Evolutionary conservation across 2,888 invertebrate species (phyloP).

Genomic region (Cynaeus angustus): DNA sequence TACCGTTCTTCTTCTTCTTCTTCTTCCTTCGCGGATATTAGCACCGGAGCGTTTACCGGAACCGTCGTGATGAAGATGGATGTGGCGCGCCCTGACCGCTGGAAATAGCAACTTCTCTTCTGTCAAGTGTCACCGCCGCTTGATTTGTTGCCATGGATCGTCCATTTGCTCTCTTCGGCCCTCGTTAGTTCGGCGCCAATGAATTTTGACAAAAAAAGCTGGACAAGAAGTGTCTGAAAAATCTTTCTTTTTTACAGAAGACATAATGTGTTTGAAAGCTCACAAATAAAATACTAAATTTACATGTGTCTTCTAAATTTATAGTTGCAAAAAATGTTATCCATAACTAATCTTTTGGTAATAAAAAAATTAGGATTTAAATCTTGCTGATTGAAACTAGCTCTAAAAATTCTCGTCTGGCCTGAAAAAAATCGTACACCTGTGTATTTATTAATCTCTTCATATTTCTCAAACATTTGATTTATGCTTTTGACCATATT

Average conservation of each 20-base stretch:
- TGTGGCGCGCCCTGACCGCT: conserved; percentile 42
- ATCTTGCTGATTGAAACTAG: no score
- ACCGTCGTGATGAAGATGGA: conserved; percentile 50
- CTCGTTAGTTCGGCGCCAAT: conserved; percentile 38
- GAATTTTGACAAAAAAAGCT: conserved; percentile 1
- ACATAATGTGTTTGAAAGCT: no score
- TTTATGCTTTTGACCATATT: conserved; percentile 1
- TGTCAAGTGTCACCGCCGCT: conserved; percentile 42
- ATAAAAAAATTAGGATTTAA: no score
- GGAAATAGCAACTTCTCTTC: conserved; percentile 45
- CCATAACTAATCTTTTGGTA: no score
- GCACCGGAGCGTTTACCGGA: conserved; percentile 41
- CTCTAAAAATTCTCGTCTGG: neutral
- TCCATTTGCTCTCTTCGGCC: conserved; percentile 42
- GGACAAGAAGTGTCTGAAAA: no score
- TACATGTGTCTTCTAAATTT: no score
- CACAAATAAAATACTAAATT: no score
- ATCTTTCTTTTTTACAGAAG: no score
- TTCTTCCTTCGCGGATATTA: conserved; percentile 34
- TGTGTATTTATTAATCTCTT: neutral
- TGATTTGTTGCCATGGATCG: conserved; percentile 40
- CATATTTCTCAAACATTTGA: neutral
- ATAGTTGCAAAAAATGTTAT: no score
- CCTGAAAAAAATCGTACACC: neutral
- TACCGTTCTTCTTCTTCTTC: conserved; percentile 5